Conservation (phyloP, 2,888 invertebrate genomes). For the Metalampra italica region DNA sequence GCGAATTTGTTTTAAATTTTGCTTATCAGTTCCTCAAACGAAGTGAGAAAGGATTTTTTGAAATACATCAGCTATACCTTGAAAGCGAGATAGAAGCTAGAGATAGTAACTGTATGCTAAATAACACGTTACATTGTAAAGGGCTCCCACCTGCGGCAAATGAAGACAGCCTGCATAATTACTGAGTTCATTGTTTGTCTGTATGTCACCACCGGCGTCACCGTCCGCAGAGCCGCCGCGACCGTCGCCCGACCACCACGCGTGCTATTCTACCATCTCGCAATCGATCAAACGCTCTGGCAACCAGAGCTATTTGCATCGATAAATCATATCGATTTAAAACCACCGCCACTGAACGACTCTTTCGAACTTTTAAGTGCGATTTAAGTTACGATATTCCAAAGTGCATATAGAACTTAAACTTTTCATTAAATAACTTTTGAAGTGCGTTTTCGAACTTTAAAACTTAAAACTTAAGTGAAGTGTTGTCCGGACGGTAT, state of each 20-base stretch:
- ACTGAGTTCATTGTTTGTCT: conserved; percentile 47
- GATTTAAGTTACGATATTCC: no score
- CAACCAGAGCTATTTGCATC: neutral
- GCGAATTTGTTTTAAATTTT: no score
- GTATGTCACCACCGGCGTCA: conserved; percentile 7
- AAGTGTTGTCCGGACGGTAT: conserved; percentile 12
- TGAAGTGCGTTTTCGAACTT: neutral
- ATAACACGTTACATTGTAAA: no score
- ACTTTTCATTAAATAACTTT: no score
- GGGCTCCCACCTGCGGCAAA: conserved; percentile 1
- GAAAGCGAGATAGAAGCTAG: neutral
- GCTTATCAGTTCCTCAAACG: no score
- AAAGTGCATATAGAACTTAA: no score
- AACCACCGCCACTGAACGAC: neutral
- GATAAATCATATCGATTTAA: no score
- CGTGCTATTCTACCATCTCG: conserved; percentile 10
- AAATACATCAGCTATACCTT: no score
- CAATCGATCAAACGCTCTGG: conserved; percentile 37
- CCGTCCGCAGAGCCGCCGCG: conserved; percentile 50
- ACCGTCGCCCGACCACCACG: conserved; percentile 54
- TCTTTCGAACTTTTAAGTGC: conserved; percentile 7
- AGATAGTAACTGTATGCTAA: no score
- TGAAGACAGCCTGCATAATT: conserved; percentile 3
- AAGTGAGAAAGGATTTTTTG: no score
- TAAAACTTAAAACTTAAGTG: conserved; percentile 20